Conservation (phyloP, 2,888 invertebrate species). For the Synergus japonicus region DNA sequence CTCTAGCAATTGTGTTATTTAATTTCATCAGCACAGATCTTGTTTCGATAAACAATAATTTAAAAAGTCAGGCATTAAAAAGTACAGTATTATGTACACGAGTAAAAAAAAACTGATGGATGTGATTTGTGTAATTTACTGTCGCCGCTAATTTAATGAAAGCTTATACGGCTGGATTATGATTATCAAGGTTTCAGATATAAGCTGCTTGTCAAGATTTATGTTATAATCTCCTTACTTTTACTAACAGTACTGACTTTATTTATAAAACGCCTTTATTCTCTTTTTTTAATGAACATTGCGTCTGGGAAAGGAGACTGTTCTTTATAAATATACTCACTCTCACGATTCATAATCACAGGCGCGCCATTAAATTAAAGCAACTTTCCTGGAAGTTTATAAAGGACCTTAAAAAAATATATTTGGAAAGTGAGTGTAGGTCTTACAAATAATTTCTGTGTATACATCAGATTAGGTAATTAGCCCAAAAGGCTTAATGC, state of each 20-base stretch:
- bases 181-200: constrained; percentile 12
- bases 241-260: constrained; percentile 8
- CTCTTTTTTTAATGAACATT: not conserved
- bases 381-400: too few species aligned
- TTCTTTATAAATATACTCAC: not conserved
- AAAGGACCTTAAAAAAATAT: not conserved
- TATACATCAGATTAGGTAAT: not conserved
- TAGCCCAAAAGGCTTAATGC: not conserved
- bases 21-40: too few species aligned
- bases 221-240: not conserved
- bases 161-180: constrained; percentile 11
- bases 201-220: constrained; percentile 26
- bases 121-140: too few species aligned
- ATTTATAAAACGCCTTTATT: not conserved
- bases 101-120: not conserved
- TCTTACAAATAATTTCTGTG: not conserved
- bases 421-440: constrained; percentile 5
- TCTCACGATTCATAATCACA: not conserved
- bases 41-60: too few species aligned
- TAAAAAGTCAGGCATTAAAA: too few species aligned
- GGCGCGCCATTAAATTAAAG: not conserved
- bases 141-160: not conserved
- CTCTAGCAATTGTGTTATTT: too few species aligned
- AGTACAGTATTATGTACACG: too few species aligned
- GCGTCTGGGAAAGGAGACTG: not conserved